These are phyloP conservation scores for Danio aesculapii DNA, from an alignment of 2,797 vertebrate species.

Conservation along the genomic window DNA sequence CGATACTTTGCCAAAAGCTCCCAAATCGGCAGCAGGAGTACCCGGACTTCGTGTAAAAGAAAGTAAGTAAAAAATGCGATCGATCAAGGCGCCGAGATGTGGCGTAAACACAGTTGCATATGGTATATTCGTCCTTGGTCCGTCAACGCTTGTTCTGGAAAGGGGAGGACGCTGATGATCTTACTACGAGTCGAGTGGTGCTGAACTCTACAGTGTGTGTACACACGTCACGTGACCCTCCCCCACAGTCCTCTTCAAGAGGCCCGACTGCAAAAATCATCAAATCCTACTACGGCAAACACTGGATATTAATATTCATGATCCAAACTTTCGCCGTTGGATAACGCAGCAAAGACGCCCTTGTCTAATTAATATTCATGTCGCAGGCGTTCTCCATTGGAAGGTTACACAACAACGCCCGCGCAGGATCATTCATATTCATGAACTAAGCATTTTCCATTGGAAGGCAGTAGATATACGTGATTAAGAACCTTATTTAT, in stretches of 20 bases:
- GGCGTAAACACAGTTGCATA: slow-evolving; percentile 49
- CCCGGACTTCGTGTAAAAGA: slow-evolving; percentile 8
- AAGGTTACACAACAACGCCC: background rate
- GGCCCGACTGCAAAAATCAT: slow-evolving; percentile 55
- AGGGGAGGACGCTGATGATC: slow-evolving; percentile 56
- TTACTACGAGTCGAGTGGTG: slow-evolving; percentile 78
- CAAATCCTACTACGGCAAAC: slow-evolving; percentile 1
- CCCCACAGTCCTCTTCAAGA: slow-evolving; percentile 69
- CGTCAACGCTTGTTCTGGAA: slow-evolving; percentile 69
- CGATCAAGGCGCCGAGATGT: slow-evolving; percentile 17
- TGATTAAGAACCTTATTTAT: background rate
- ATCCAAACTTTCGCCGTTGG: background rate
- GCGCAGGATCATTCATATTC: background rate
- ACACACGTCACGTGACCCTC: slow-evolving; percentile 82
- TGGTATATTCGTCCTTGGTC: slow-evolving; percentile 65
- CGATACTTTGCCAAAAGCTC: slow-evolving; percentile 60
- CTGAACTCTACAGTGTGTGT: slow-evolving; percentile 76
- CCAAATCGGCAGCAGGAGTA: slow-evolving; percentile 34
- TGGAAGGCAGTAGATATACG: background rate
- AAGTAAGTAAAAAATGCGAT: background rate
- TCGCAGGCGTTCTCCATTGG: background rate
- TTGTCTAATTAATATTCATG: background rate
- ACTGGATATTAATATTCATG: background rate
- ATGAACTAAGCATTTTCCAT: background rate
- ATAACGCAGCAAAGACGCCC: background rate